phyloP scores from a whole-genome alignment of 1,140 invertebrate genomes.

The Holcopasites calliopsidis region DNA sequence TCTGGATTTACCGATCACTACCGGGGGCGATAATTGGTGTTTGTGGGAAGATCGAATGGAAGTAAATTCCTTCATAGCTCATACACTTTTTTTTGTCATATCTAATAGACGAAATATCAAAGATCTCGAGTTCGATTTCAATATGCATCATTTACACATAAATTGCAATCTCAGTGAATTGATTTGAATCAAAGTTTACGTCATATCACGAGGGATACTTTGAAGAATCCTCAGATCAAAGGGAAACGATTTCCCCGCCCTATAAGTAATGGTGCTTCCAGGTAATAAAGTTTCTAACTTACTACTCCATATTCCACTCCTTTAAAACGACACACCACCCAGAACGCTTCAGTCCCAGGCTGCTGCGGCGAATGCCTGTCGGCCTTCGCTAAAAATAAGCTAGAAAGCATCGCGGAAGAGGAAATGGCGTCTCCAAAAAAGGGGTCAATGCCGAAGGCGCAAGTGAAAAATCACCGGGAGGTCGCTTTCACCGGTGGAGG shows the following conservation, averaged over 20 bases:
- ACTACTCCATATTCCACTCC: background rate
- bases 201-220: too few relatives aligned
- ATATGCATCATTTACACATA: too few relatives aligned
- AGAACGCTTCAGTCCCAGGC: background rate
- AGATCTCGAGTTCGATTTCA: too few relatives aligned
- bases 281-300: conserved; percentile 11
- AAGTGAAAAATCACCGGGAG: conserved; percentile 25
- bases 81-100: too few relatives aligned
- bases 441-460: conserved; percentile 43
- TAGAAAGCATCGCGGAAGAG: conserved; percentile 28
- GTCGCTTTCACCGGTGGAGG: background rate
- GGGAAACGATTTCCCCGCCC: too few relatives aligned
- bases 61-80: too few relatives aligned
- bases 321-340: conserved; percentile 1
- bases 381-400: conserved; percentile 31
- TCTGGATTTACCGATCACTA: background rate
- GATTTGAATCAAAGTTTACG: too few relatives aligned
- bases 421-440: conserved; percentile 26
- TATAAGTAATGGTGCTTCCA: background rate
- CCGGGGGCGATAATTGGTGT: background rate
- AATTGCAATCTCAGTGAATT: too few relatives aligned
- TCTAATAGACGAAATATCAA: too few relatives aligned
- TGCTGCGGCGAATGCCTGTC: background rate
- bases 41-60: background rate
- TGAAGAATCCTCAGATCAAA: too few relatives aligned